Percentiles rank a stretch among this genome's conserved stretches.
These are phyloP conservation scores for Diabrotica balteata DNA, from an alignment of 2,888 invertebrate species.

Conservation along the genomic window DNA sequence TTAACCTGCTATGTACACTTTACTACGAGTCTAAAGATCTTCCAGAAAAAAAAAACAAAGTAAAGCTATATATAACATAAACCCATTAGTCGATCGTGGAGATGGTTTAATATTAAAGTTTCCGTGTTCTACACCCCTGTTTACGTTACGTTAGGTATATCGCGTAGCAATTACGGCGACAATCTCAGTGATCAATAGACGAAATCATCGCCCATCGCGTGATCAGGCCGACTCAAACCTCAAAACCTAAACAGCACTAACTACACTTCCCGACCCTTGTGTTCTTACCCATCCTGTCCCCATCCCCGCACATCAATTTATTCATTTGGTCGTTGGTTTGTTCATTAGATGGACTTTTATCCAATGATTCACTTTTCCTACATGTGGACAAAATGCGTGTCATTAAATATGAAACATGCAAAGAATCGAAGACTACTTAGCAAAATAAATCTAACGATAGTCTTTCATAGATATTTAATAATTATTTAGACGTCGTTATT, in stretches of 20 bases:
- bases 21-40: no score
- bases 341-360: constrained; percentile 2
- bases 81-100: not conserved
- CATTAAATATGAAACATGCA: no score
- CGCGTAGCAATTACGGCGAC: constrained; percentile 50
- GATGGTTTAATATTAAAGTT: constrained; percentile 6
- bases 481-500: no score
- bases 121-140: constrained; percentile 31
- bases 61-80: no score
- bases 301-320: constrained; percentile 19
- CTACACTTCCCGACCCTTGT: constrained; percentile 28
- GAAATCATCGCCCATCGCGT: constrained; percentile 53
- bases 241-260: constrained; percentile 42
- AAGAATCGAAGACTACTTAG: no score
- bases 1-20: no score
- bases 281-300: constrained; percentile 12
- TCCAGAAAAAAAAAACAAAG: no score
- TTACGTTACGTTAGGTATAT: constrained; percentile 33
- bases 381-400: no score
- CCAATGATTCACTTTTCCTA: constrained; percentile 5
- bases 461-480: no score
- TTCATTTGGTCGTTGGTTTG: constrained; percentile 17
- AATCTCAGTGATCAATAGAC: constrained; percentile 56
- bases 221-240: constrained; percentile 38
- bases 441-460: no score